phyloP scores from a whole-genome alignment of 2,113 vertebrate species.

The Pipa parva region DNA sequence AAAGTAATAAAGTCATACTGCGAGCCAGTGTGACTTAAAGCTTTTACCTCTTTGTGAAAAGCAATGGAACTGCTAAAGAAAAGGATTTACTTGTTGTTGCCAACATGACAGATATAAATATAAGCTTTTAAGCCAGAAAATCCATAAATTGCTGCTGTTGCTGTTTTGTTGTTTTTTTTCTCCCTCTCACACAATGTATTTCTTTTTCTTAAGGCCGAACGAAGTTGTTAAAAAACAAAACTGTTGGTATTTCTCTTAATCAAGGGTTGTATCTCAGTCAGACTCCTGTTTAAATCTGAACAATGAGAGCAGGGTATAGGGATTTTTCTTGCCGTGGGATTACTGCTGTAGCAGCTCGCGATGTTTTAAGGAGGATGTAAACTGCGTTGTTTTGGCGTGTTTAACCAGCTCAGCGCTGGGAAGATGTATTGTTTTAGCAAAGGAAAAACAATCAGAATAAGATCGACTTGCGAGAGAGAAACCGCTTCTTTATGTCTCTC shows the following conservation, averaged over 20 bases:
- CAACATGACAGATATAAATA: slow-evolving; percentile 36
- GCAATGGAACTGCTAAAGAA: slow-evolving; percentile 36
- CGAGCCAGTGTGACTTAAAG: slow-evolving; percentile 37
- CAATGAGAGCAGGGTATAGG: slow-evolving; percentile 6
- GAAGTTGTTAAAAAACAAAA: slow-evolving; percentile 29
- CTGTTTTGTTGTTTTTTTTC: slow-evolving; percentile 10
- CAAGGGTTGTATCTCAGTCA: slow-evolving; percentile 36
- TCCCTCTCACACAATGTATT: slow-evolving; percentile 21
- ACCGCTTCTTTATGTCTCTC: not conserved
- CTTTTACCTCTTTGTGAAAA: slow-evolving; percentile 40
- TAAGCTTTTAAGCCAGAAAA: slow-evolving; percentile 40
- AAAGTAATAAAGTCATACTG: slow-evolving; percentile 41
- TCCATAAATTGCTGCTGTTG: slow-evolving; percentile 36
- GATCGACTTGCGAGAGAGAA: not conserved
- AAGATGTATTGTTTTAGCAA: not conserved
- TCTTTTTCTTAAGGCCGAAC: slow-evolving; percentile 28
- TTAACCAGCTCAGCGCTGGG: not conserved
- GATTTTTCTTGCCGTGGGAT: not conserved
- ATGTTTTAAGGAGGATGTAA: slow-evolving; percentile 7
- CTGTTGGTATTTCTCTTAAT: slow-evolving; percentile 41
- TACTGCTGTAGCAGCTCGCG: not conserved
- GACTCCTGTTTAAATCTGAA: slow-evolving; percentile 2
- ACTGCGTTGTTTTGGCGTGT: not conserved
- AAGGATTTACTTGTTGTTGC: slow-evolving; percentile 42
- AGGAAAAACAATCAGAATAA: not conserved